phyloP scores from a whole-genome alignment of 2,113 vertebrate genomes.

The Pithys albifrons region DNA sequence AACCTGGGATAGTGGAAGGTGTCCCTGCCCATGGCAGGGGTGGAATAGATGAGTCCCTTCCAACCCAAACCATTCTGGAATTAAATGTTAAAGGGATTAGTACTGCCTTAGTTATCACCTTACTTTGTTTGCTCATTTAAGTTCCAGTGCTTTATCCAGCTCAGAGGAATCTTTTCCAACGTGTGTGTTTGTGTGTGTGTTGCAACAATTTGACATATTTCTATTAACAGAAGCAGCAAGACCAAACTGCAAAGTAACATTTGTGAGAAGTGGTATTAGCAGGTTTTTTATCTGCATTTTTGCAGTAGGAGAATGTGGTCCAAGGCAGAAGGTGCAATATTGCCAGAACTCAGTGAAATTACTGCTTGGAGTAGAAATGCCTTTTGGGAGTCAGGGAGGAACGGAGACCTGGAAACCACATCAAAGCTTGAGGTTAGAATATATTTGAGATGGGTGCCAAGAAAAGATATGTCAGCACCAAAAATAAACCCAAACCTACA shows the following conservation, averaged over 20 bases:
- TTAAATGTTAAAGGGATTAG: neutral
- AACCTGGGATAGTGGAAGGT: rapidly evolving
- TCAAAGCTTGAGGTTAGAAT: slow-evolving; percentile 70
- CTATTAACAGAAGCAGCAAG: neutral
- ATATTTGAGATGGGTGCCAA: slow-evolving; percentile 56
- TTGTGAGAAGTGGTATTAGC: neutral
- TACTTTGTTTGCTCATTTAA: neutral
- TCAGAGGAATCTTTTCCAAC: neutral
- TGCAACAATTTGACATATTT: neutral
- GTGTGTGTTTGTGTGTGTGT: neutral
- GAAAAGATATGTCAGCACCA: slow-evolving; percentile 62
- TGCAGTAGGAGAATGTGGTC: neutral
- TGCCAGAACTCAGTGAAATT: slow-evolving; percentile 48
- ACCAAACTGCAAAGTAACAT: neutral
- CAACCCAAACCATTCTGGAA: neutral
- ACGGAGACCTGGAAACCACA: slow-evolving; percentile 62
- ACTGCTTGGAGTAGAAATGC: slow-evolving; percentile 66
- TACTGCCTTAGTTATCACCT: neutral
- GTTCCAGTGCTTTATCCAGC: neutral
- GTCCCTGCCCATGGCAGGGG: neutral
- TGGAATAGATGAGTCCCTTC: rapidly evolving
- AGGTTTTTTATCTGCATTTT: slow-evolving; percentile 6
- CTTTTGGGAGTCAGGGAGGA: slow-evolving; percentile 41
- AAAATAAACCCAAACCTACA: slow-evolving; percentile 51
- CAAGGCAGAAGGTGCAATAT: neutral